A percentile compares a stretch with the other conserved stretches of the same genome.
Evolutionary conservation across 2,888 invertebrate species (phyloP).

Genomic region (Formica aserva): DNA sequence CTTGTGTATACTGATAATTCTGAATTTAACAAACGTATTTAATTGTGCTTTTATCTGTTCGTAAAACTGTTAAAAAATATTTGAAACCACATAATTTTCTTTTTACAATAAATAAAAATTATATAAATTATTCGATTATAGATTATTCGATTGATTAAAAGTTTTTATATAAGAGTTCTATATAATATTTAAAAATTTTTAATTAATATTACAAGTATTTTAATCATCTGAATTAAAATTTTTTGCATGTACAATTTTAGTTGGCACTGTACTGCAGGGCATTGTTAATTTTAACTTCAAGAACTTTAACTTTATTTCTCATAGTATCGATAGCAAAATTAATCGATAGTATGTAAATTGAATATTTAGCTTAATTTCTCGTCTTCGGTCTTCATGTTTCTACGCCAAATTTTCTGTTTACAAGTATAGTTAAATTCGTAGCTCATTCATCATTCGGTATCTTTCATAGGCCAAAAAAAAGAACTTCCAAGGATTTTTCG

Average conservation of each 20-base stretch:
- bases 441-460: slow-evolving; percentile 22
- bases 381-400: not conserved
- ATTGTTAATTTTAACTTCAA: not conserved
- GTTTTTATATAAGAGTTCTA: not conserved
- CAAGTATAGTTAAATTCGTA: slow-evolving; percentile 40
- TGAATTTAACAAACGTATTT: not conserved
- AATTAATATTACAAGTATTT: not conserved
- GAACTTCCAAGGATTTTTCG: slow-evolving; percentile 15
- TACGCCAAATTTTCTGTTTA: slow-evolving; percentile 19
- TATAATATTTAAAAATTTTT: not conserved
- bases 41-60: not conserved
- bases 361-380: slow-evolving; percentile 9
- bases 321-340: slow-evolving; percentile 16
- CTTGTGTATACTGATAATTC: not conserved
- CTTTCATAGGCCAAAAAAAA: not conserved
- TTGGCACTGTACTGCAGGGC: not conserved
- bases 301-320: not conserved
- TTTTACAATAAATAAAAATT: not conserved
- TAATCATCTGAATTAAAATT: not conserved
- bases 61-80: not conserved
- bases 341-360: slow-evolving; percentile 7
- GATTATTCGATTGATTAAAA: no score
- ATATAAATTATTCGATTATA: not conserved
- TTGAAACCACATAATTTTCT: not conserved
- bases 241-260: not conserved